phyloP scores from a whole-genome alignment of 2,888 invertebrate species.

The Mesorhabditis spiculigera region DNA sequence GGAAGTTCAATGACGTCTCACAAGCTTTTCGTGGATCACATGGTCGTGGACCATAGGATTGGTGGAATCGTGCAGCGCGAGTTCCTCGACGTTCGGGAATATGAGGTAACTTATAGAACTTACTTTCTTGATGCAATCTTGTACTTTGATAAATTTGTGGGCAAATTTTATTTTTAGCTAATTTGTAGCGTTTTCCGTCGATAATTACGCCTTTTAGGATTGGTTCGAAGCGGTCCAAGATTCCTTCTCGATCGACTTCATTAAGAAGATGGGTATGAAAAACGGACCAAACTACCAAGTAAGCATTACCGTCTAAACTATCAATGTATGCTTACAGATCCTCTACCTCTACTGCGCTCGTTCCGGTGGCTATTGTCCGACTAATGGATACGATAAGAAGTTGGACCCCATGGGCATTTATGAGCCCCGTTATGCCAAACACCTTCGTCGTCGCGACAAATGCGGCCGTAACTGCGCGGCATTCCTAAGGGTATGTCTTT shows the following conservation, averaged over 20 bases:
- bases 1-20: constrained; percentile 16
- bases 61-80: constrained; percentile 27
- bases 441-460: constrained; percentile 10
- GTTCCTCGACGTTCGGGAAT: constrained; percentile 21
- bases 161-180: not conserved
- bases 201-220: constrained; percentile 15
- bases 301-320: not conserved
- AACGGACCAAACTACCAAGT: constrained; percentile 20
- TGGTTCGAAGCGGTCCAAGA: constrained; percentile 33
- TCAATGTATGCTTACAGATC: constrained; percentile 11
- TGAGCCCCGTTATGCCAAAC: constrained; percentile 10
- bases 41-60: constrained; percentile 22
- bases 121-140: not conserved
- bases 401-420: constrained; percentile 7
- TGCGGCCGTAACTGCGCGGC: constrained; percentile 26
- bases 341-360: constrained; percentile 27
- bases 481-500: constrained; percentile 19
- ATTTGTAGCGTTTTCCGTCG: not conserved
- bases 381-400: constrained; percentile 6
- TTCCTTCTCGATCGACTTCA: constrained; percentile 26
- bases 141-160: not conserved
- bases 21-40: constrained; percentile 28
- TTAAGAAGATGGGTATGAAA: constrained; percentile 26
- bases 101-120: constrained; percentile 14
- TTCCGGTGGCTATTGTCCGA: constrained; percentile 17